These are phyloP conservation scores for Idaea biselata DNA, from an alignment of 2,888 invertebrate genomes.

Conservation along the genomic window DNA sequence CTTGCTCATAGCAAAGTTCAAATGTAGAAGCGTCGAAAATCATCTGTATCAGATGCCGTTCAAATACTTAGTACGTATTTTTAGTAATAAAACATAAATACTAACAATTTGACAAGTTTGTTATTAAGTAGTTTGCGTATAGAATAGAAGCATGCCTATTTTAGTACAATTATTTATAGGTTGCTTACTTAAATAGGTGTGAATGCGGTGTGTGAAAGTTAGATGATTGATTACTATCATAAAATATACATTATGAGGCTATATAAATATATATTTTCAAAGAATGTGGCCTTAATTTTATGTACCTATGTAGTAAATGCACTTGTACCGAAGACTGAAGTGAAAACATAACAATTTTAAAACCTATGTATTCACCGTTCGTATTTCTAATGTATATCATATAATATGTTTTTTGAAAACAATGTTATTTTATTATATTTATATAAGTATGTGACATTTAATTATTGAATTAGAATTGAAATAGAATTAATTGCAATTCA, in stretches of 20 bases:
- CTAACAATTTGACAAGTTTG: conserved; percentile 65
- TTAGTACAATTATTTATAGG: conserved; percentile 76
- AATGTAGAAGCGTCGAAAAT: conserved; percentile 57
- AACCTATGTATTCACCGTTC: not conserved
- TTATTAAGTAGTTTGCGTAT: conserved; percentile 52
- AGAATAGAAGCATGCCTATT: conserved; percentile 74
- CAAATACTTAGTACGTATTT: conserved; percentile 61
- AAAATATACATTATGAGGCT: not conserved
- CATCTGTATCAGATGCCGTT: conserved; percentile 79
- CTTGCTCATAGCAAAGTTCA: conserved; percentile 71
- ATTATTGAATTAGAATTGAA: conserved; percentile 9
- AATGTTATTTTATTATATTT: conserved; percentile 1
- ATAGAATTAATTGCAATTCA: not conserved
- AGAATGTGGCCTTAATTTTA: not conserved
- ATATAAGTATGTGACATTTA: conserved; percentile 11
- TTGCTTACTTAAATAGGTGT: conserved; percentile 58
- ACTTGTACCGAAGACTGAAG: not conserved
- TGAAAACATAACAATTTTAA: conserved; percentile 3
- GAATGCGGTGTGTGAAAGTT: conserved; percentile 59
- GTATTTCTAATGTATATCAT: not conserved
- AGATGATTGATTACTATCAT: not conserved
- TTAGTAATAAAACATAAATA: conserved; percentile 54
- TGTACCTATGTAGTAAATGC: not conserved
- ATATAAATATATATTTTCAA: conserved; percentile 1
- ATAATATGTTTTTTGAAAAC: not conserved